A percentile compares a stretch with the other conserved stretches of the same genome.
Conservation (phyloP, 2,888 invertebrate species). For the Matsumyia berberina region DNA sequence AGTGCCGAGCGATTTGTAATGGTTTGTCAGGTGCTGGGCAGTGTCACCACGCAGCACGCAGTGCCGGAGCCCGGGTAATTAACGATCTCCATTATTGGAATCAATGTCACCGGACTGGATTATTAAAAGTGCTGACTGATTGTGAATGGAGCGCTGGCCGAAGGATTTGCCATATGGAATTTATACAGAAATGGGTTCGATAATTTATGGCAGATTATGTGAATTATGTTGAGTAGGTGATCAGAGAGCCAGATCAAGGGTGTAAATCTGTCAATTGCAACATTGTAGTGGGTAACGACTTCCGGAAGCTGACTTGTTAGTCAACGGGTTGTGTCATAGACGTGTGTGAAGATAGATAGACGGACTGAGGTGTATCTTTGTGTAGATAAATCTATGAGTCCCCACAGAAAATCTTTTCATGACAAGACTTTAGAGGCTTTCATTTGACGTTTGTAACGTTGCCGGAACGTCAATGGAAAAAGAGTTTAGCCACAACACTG, state of each 20-base stretch:
- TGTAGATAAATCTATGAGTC: no score
- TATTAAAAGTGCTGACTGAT: slow-evolving; percentile 48
- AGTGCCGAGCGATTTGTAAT: slow-evolving; percentile 55
- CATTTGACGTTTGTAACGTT: no score
- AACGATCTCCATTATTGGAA: slow-evolving; percentile 59
- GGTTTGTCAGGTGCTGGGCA: slow-evolving; percentile 54
- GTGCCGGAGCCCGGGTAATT: slow-evolving; percentile 29
- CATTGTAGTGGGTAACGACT: slow-evolving; percentile 8
- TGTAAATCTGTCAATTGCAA: slow-evolving; percentile 27
- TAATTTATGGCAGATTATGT: slow-evolving; percentile 34
- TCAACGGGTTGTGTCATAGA: no score
- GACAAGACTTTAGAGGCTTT: no score
- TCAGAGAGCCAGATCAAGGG: slow-evolving; percentile 12
- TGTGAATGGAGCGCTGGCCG: slow-evolving; percentile 37
- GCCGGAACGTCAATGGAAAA: no score
- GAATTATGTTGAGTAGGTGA: slow-evolving; percentile 11
- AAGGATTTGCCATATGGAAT: slow-evolving; percentile 26
- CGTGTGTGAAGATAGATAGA: no score
- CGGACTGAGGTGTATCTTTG: no score
- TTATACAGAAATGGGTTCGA: not conserved
- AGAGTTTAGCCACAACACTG: no score
- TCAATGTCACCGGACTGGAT: slow-evolving; percentile 51
- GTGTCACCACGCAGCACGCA: slow-evolving; percentile 52
- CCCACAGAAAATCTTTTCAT: no score
- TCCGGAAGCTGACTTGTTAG: not conserved